These are phyloP conservation scores for Orthonevra nobilis DNA, from an alignment of 2,888 invertebrate species.

Conservation along the genomic window DNA sequence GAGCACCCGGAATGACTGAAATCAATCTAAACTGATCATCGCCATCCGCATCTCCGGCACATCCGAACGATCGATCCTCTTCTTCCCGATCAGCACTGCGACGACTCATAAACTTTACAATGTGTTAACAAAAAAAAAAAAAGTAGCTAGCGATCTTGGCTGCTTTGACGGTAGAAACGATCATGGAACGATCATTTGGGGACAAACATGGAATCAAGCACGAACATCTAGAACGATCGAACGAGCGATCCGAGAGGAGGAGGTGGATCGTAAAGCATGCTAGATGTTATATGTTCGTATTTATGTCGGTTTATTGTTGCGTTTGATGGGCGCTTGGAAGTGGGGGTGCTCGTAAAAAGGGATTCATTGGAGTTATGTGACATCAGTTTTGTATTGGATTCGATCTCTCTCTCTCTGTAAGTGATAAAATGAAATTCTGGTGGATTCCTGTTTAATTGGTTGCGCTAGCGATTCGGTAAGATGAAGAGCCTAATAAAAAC, in stretches of 20 bases:
- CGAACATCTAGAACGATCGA: conserved; percentile 24
- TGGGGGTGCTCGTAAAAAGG: conserved; percentile 46
- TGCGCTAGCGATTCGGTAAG: conserved; percentile 48
- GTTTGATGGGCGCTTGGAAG: conserved; percentile 13
- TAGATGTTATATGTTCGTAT: conserved; percentile 13
- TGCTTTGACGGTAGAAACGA: conserved; percentile 10
- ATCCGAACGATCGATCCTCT: no score
- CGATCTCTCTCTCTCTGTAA: conserved; percentile 33
- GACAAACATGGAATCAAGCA: conserved; percentile 45
- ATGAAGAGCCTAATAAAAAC: conserved; percentile 67
- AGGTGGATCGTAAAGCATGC: conserved; percentile 57
- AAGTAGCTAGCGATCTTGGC: background rate
- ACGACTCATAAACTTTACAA: conserved; percentile 53
- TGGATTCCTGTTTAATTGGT: conserved; percentile 64
- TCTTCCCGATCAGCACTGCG: no score
- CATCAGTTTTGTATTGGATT: conserved; percentile 51
- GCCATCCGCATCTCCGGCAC: conserved; percentile 32
- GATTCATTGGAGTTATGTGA: conserved; percentile 49
- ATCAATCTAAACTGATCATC: conserved; percentile 62
- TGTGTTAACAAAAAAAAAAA: conserved; percentile 54
- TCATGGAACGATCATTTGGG: conserved; percentile 14
- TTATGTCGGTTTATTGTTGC: conserved; percentile 51
- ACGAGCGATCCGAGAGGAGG: no score
- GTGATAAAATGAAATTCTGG: conserved; percentile 63
- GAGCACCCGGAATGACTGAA: conserved; percentile 40